phyloP scores from a whole-genome alignment of 2,797 vertebrate genomes.

The Mus minutoides region DNA sequence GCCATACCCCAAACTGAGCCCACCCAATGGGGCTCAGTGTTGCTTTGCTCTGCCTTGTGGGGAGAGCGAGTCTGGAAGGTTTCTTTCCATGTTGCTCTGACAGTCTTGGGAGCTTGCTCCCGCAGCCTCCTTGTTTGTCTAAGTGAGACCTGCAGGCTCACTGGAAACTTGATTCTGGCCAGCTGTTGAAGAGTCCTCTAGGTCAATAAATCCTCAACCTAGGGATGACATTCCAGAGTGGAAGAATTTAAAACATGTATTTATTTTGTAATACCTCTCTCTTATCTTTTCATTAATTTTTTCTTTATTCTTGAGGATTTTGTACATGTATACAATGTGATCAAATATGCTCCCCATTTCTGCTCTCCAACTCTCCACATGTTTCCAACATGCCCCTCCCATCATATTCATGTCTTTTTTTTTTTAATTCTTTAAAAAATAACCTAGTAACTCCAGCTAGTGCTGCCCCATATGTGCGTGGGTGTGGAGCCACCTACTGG shows the following conservation, averaged over 20 bases:
- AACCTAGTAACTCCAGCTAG: background rate
- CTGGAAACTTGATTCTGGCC: constrained; percentile 5
- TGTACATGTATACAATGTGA: too few relatives aligned
- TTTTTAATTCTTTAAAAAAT: background rate
- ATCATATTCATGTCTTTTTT: background rate
- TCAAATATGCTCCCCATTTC: background rate
- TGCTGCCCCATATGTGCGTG: background rate
- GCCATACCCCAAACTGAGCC: accelerated
- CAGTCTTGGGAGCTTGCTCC: background rate
- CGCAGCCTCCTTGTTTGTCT: background rate
- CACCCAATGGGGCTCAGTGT: background rate
- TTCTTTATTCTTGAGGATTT: background rate
- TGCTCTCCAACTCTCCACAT: background rate
- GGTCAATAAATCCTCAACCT: constrained; percentile 34
- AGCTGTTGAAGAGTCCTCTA: constrained; percentile 16
- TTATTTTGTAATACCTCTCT: background rate
- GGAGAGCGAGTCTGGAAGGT: background rate
- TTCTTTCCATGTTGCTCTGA: accelerated
- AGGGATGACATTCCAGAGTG: constrained; percentile 20
- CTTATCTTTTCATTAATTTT: background rate
- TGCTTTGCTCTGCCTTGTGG: background rate
- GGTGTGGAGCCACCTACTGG: background rate
- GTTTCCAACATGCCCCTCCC: background rate
- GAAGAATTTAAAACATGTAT: background rate
- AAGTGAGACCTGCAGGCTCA: accelerated